Base-by-base conservation (phyloP, 2,888 invertebrate species). In the Andrena haemorrhoa region DNA sequence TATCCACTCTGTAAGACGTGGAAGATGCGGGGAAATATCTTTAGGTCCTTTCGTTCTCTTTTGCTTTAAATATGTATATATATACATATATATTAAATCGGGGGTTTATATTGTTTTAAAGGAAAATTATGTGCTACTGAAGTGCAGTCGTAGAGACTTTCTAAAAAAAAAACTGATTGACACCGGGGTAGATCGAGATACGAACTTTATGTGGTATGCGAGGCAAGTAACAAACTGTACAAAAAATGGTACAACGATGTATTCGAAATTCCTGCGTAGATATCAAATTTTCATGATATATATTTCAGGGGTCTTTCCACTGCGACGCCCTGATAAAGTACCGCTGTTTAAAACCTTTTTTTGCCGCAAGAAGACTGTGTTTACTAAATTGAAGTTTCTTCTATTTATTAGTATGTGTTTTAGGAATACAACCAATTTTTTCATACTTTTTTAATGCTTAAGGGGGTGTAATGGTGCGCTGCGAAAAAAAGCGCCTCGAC, bases 141-240 rank as follows among this genome's bases (percentile, higher is more conserved):
- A n/a, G 41, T 41, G 41, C 16, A 16, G 10, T 61, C 47, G 26
- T 66, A 66, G 41, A 53, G 69, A 53, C 16, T 61, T 20, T 47
- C 61, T 23, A 31, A 16, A 66, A 61, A 10, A 29, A 58, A 23
- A n/a, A n/a, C n/a, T 41, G n/a, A 41, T n/a, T 58, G 56, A 29
- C 26, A 10, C 41, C 56, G 26, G 5, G 12, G 51, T 12, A 33
- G 58, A 23, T 63, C 10, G 10, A 65, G 6, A 65, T 10, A 41
- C 0, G 8, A 12, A 10, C 23, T 49, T 16, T 33, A 58, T 29
- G 23, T 1, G 4, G 51, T 26, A n/a, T 8, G 23, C 10, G 12
- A 29, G 26, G 12, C 26, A 65, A 26, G 41, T 77, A 77, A 51
- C 5, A 70, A 65, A 35, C 60, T 47, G 33, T 66, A 78, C 26